These are phyloP conservation scores for Cephalopterus ornatus DNA, from an alignment of 2,113 vertebrate genomes.

Conservation along the genomic window DNA sequence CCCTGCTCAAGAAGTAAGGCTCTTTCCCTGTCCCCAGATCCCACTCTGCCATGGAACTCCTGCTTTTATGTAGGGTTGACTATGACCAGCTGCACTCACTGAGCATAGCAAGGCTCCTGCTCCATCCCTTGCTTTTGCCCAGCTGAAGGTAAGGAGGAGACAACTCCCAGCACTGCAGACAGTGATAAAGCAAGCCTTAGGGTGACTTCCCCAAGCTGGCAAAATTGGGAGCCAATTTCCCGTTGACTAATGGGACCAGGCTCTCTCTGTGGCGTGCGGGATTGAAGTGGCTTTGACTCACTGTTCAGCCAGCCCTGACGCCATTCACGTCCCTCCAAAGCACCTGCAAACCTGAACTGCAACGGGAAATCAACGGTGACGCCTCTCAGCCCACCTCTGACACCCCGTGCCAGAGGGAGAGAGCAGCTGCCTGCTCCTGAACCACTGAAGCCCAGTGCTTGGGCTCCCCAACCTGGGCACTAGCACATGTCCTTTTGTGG, in stretches of 20 bases:
- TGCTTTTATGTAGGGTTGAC: neutral
- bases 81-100: neutral
- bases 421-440: neutral
- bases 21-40: neutral
- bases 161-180: neutral
- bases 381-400: neutral
- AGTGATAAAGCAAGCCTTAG: conserved; percentile 33
- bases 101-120: neutral
- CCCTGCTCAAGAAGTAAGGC: neutral
- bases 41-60: neutral
- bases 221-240: conserved; percentile 46
- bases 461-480: neutral
- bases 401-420: fast-evolving
- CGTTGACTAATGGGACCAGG: conserved; percentile 35
- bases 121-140: neutral
- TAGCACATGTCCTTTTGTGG: neutral
- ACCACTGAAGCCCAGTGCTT: neutral
- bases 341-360: neutral
- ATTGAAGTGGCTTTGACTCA: conserved; percentile 54
- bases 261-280: neutral
- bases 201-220: conserved; percentile 29
- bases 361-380: fast-evolving
- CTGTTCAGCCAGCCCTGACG: neutral
- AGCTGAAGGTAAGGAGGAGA: neutral
- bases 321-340: neutral